Base-by-base conservation (phyloP, 2,888 invertebrate species). In the Cephus rjabovi region DNA sequence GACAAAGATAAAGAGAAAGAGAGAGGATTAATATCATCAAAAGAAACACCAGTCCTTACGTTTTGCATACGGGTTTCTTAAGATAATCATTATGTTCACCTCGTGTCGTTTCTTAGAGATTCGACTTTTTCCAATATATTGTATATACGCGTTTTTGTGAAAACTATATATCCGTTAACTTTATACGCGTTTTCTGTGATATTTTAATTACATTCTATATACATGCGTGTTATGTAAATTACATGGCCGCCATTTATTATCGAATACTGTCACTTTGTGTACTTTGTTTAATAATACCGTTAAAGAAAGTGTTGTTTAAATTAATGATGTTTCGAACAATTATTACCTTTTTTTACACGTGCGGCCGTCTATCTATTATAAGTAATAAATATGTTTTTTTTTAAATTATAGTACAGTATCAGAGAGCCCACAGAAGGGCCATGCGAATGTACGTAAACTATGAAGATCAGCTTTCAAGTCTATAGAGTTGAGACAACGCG, bases 101-200 rank as follows among this genome's bases (percentile, higher is more conserved):
- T 56, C 56, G 23, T 23, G 9, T 56, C 23, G 23, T 56, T 56
- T 56, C 56, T 9, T 56, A 9, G 23, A 56, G 56, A 56, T 56
- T 30, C 74, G 30, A 34, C n/a, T 74, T 74, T 23, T 34, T 74
- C 74, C n/a, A 74, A 34, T 74, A 35, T 74, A 74, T 35, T 74
- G 30, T 74, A 74, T 35, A 56, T 56, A 56, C 56, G 56, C 56
- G 56, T 56, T 56, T 56, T 56, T 56, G 23, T 23, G 15, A 56
- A 71, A 71, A 71, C 79, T 82, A 80, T 80, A 78, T 81, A 80
- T 80, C 79, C 80, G 82, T 84, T 83, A 84, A 82, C 80, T 85
- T 83, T 83, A 83, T 76, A 75, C 82, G 83, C 84, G 83, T 84
- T 83, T 84, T 85, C 86, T 86, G 86, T 86, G 86, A 86, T 86